Evolutionary conservation across 2,888 invertebrate genomes (phyloP), one percentile per base, ranked within the genome.

Genomic region (Fabriciana adippe): DNA sequence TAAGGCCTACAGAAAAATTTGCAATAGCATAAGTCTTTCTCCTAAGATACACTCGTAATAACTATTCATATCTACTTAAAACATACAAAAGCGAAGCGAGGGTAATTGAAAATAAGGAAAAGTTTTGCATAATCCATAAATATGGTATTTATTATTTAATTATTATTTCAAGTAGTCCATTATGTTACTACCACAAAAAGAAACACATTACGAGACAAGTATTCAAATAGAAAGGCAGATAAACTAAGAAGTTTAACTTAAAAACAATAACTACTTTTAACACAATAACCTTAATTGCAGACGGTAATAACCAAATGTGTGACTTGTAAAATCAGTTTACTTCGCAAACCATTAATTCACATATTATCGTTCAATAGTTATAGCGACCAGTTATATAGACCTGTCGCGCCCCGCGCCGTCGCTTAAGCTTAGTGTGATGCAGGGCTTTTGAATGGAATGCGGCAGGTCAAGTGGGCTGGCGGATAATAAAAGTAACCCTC

Each of bases 291-390:
- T 67, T 74, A 72, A 73, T 74, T 72, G 69, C 66, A 66, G 62
- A 61, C 70, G 64, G 68, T 62, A 72, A 70, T 71, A 71, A 71
- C 63, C 59, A 81, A 81, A 81, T 80, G 78, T 79, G 78, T 77
- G 78, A 78, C 79, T 78, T 76, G 76, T 75, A 81, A 86, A 91
- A 92, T 91, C 91, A 91, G 91, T 92, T 89, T 88, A 89, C 82
- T 87, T 86, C 82, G 83, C 87, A 83, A 87, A 84, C 88, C 90
- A 91, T 92, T 91, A 88, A 89, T 88, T 88, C 87, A 84, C 85
- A 84, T 82, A 84, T 87, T 82, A 84, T 87, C 85, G 85, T 83
- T 84, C 85, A 81, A 86, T 89, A 85, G 84, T 85, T 84, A 81
- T 80, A 75, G 75, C 74, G 67, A 54, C 89, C 85, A 85, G 48